A percentile compares a stretch with the other conserved stretches of the same genome.
Conservation (phyloP, 2,113 vertebrate species). For the Microtus ochrogaster region DNA sequence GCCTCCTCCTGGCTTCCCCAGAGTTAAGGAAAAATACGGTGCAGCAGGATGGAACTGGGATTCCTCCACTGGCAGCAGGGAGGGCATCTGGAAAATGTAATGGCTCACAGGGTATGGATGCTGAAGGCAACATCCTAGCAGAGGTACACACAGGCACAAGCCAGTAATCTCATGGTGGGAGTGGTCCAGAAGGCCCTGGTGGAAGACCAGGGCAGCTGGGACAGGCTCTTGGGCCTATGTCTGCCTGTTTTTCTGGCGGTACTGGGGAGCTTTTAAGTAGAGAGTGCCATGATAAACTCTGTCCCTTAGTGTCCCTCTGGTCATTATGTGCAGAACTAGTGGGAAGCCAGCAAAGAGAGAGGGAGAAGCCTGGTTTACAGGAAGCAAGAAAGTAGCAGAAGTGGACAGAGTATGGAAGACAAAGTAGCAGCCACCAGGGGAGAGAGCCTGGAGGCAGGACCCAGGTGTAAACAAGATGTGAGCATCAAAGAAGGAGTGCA, state of each 20-base stretch:
- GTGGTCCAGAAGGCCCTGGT: neutral
- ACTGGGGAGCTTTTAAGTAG: neutral
- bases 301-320: neutral
- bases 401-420: too few species aligned
- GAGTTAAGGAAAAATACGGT: neutral
- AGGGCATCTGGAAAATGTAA: neutral
- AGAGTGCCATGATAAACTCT: neutral
- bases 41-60: neutral
- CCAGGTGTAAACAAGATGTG: neutral
- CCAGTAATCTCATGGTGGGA: neutral
- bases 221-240: accelerated
- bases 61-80: neutral
- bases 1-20: neutral
- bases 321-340: neutral
- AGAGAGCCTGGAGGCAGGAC: neutral
- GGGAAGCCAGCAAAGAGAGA: neutral
- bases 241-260: neutral
- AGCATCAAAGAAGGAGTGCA: neutral
- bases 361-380: neutral
- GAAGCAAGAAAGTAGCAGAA: neutral
- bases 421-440: neutral
- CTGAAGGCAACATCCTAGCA: neutral
- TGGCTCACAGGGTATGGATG: too few species aligned
- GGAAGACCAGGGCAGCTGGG: neutral
- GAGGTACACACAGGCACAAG: neutral